These are phyloP conservation scores for Nyleta sp. DNA, from an alignment of 2,888 invertebrate genomes.

Conservation along the genomic window DNA sequence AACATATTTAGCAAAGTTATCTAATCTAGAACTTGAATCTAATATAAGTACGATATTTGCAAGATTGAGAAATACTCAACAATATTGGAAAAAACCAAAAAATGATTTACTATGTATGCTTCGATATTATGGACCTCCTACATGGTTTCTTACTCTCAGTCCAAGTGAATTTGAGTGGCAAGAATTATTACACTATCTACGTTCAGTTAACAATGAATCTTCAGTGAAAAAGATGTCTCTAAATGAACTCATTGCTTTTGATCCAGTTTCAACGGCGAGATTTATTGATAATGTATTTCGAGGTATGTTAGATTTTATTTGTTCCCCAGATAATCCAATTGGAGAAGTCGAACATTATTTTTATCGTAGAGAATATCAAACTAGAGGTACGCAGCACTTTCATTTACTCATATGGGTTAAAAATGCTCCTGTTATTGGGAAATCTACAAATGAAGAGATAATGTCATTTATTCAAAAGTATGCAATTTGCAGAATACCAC, in stretches of 20 bases:
- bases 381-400: constrained; percentile 16
- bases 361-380: constrained; percentile 16
- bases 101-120: constrained; percentile 60
- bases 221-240: constrained; percentile 66
- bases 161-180: constrained; percentile 62
- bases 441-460: constrained; percentile 56
- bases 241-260: constrained; percentile 24
- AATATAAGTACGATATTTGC: constrained; percentile 63
- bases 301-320: constrained; percentile 7
- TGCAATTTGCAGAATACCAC: constrained; percentile 35
- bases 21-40: constrained; percentile 59
- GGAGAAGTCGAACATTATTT: constrained; percentile 14
- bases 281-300: constrained; percentile 5
- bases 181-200: not conserved
- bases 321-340: constrained; percentile 9
- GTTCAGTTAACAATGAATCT: constrained; percentile 58
- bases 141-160: constrained; percentile 70
- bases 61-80: constrained; percentile 30
- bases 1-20: too few relatives aligned
- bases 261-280: constrained; percentile 6
- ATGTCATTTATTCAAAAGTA: constrained; percentile 11
- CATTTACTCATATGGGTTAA: constrained; percentile 72
- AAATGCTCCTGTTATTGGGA: constrained; percentile 69
- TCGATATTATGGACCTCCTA: constrained; percentile 68
- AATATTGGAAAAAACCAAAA: constrained; percentile 55